Conservation (phyloP, 2,113 vertebrate species). For the Diadophis punctatus region DNA sequence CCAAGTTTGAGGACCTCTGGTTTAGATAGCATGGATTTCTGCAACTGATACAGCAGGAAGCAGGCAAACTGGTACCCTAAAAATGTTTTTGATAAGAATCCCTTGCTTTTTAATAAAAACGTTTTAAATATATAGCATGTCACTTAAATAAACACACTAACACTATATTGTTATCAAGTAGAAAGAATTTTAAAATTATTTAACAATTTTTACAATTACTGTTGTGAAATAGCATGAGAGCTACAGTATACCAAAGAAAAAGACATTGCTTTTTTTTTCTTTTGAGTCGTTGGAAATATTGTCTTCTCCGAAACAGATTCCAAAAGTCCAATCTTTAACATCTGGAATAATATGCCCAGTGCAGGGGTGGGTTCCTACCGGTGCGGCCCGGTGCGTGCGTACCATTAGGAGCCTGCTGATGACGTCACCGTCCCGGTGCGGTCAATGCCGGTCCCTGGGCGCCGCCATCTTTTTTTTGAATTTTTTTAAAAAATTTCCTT, state of each 20-base stretch:
- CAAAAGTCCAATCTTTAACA: background rate
- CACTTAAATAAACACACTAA: background rate
- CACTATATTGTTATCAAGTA: background rate
- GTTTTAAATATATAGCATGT: background rate
- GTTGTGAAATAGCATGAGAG: background rate
- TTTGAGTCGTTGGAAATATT: background rate
- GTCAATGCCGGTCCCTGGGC: too few relatives aligned
- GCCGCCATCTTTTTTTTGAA: too few relatives aligned
- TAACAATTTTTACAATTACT: background rate
- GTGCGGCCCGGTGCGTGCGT: too few relatives aligned
- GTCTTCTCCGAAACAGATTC: background rate
- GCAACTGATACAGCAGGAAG: background rate
- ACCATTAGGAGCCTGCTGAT: too few relatives aligned
- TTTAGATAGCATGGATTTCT: background rate
- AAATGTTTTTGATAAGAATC: background rate
- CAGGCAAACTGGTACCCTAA: background rate
- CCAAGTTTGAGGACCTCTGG: too few relatives aligned
- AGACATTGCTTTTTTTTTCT: background rate
- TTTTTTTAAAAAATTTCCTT: too few relatives aligned
- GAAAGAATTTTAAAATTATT: background rate
- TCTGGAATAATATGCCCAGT: background rate
- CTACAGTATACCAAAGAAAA: background rate
- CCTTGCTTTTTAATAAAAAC: background rate
- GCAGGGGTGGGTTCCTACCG: too few relatives aligned
- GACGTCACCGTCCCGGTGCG: too few relatives aligned